Conservation (phyloP, 1,140 invertebrate species). For the Acromyrmex heyeri region DNA sequence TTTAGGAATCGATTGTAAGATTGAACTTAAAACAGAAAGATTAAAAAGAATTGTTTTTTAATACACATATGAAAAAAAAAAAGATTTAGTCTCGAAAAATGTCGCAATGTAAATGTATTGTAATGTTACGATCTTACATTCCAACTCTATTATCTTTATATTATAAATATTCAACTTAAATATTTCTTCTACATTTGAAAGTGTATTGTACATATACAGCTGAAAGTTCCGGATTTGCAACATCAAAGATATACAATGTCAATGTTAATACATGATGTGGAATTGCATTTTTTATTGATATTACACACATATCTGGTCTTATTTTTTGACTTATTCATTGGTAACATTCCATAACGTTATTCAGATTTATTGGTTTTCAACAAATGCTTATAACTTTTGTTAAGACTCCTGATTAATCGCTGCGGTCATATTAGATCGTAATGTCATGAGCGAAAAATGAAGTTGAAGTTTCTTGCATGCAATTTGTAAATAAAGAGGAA, state of each 20-base stretch:
- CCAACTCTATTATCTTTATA: slow-evolving; percentile 17
- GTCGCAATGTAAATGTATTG: background rate
- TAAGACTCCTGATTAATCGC: background rate
- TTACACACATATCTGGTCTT: slow-evolving; percentile 25
- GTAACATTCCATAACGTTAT: slow-evolving; percentile 31
- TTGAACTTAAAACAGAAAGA: slow-evolving; percentile 10
- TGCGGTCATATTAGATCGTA: too few species aligned
- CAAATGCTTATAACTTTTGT: slow-evolving; percentile 1
- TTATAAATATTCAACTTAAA: background rate
- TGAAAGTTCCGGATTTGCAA: slow-evolving; percentile 43
- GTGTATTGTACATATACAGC: slow-evolving; percentile 21
- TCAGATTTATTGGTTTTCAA: slow-evolving; percentile 38
- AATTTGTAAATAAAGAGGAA: too few species aligned
- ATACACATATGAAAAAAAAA: slow-evolving; percentile 12
- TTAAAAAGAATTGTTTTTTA: too few species aligned
- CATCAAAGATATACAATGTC: slow-evolving; percentile 31
- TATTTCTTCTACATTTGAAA: slow-evolving; percentile 47
- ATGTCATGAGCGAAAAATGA: too few species aligned
- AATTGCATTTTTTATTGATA: slow-evolving; percentile 44
- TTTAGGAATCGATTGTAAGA: slow-evolving; percentile 43
- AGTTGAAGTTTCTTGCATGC: too few species aligned
- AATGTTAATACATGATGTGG: slow-evolving; percentile 42
- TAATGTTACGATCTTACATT: slow-evolving; percentile 26
- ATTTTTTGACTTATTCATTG: background rate
- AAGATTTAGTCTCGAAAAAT: slow-evolving; percentile 11